Evolutionary conservation across 2,113 vertebrate genomes (phyloP), one percentile per base, ranked within the genome.

Genomic region (Microcebus tavaratra): DNA sequence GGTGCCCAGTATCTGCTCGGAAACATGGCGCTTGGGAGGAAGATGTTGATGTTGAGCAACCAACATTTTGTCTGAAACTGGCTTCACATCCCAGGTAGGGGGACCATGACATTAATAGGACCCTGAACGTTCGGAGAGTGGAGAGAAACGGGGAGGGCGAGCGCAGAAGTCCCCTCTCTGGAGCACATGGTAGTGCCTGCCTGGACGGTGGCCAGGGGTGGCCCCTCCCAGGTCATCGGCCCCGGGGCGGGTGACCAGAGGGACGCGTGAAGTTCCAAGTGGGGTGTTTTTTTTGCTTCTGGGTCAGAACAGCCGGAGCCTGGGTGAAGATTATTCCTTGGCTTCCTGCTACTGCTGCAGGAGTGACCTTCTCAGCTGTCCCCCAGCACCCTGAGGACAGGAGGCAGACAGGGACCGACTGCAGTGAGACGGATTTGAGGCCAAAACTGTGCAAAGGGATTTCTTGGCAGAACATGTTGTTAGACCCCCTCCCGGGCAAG

Each of bases 1-100:
- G 50, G 89, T 0, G 12, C 75, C 4, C 7, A 27, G 0, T 67
- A 59, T 78, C 97, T 92, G 91, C 8, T 17, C 50, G 23, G 76
- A 96, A 79, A 97, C 78, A 48, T 31, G 3, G 94, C 25, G 0
- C 34, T 31, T 0, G 1, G 53, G 90, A 92, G 97, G 70, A n/a
- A 93, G 94, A 95, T 97, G 98, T 90, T 18, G 75, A 95, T 88
- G 95, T 42, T 63, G 72, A 97, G 93, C 91, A 96, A 91, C 81
- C 55, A 42, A 73, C 53, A 23, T 39, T 1, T 94, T 92, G 25
- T 57, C 42, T 3, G 75, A 45, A 82, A 92, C 92, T 90, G 92
- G 84, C 55, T 97, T 97, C 67, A 90, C n/a, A 4, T 96, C 96
- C 97, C 86, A 63, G 70, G 88, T 48, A 88, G 86, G 96, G 87